Percentiles rank a stretch among this genome's conserved stretches.
Conservation (phyloP, 2,797 vertebrate species). For the Heliangelus exortis region DNA sequence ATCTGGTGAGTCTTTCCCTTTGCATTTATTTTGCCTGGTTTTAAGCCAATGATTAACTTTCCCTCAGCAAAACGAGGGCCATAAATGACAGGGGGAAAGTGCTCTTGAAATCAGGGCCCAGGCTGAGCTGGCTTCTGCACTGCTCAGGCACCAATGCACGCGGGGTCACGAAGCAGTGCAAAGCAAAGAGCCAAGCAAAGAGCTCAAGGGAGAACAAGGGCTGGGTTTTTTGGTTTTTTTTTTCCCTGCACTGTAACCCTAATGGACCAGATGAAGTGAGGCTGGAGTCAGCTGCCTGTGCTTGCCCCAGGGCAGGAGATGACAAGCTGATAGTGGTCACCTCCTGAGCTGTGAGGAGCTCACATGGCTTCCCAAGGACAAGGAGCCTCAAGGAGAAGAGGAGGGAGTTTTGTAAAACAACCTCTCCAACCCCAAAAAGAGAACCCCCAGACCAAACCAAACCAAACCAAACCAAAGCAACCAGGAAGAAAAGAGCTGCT, state of each 20-base stretch:
- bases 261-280: background rate
- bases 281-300: background rate
- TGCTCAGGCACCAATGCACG: accelerated
- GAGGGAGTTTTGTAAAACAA: background rate
- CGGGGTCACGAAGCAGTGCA: background rate
- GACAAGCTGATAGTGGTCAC: accelerated
- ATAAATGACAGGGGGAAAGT: background rate
- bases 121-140: background rate
- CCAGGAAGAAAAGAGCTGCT: background rate
- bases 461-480: background rate
- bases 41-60: conserved; percentile 56
- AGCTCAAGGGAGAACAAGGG: background rate
- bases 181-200: background rate
- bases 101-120: background rate
- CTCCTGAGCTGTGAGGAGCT: background rate
- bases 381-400: background rate
- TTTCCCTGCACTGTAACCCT: background rate
- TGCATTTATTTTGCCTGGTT: conserved; percentile 34
- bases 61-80: background rate
- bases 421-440: background rate
- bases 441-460: background rate
- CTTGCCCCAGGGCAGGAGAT: accelerated
- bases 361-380: background rate
- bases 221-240: background rate
- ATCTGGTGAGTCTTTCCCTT: conserved; percentile 46